Evolutionary conservation across 2,888 invertebrate species (phyloP).

Genomic region (Petrolisthes manimaculis): DNA sequence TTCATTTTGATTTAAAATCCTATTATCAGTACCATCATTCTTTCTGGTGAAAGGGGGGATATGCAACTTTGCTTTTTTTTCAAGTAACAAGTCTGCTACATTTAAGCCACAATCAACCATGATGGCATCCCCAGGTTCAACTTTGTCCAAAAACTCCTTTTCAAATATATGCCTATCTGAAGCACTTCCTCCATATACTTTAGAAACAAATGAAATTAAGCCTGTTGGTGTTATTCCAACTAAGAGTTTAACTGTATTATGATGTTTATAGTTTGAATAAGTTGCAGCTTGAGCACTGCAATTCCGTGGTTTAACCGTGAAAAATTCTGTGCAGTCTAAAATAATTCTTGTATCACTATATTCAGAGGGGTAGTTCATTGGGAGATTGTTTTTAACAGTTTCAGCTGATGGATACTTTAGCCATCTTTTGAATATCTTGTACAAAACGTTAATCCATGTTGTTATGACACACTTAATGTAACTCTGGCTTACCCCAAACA

Average conservation of each 20-base stretch:
- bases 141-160: neutral
- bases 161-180: conserved; percentile 24
- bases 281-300: conserved; percentile 28
- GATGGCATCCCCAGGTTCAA: conserved; percentile 17
- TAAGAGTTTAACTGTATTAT: conserved; percentile 20
- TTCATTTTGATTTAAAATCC: conserved; percentile 3
- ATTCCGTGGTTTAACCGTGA: conserved; percentile 15
- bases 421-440: neutral
- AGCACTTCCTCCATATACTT: conserved; percentile 14
- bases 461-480: neutral
- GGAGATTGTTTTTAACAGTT: neutral
- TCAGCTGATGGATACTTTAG: neutral
- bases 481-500: conserved; percentile 4
- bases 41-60: conserved; percentile 28
- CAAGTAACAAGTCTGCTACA: conserved; percentile 2
- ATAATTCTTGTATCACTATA: conserved; percentile 25
- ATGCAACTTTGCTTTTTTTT: conserved; percentile 1
- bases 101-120: conserved; percentile 29
- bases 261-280: conserved; percentile 34
- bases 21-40: neutral
- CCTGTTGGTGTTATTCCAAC: conserved; percentile 32
- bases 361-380: neutral
- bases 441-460: conserved; percentile 22
- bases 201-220: conserved; percentile 16
- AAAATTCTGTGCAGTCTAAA: conserved; percentile 33